phyloP scores from a whole-genome alignment of 2,113 vertebrate species.

The Poeciliopsis prolifica region DNA sequence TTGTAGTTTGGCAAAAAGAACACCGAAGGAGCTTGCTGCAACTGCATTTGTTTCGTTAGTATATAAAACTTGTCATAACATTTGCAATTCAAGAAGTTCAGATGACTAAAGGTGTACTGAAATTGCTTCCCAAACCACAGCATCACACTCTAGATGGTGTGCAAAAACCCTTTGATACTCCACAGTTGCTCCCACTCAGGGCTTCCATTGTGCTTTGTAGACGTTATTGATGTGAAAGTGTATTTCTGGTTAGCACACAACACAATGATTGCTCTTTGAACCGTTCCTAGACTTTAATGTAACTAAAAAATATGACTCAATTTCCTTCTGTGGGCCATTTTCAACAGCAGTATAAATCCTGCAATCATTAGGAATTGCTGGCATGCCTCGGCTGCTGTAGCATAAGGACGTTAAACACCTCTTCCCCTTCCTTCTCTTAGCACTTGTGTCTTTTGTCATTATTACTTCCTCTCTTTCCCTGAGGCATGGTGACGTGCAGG shows the following conservation, averaged over 20 bases:
- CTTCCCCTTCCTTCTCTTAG: constrained; percentile 14
- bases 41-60: not conserved
- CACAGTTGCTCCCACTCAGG: not conserved
- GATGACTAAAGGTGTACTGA: not conserved
- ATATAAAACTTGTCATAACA: not conserved
- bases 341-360: constrained; percentile 1
- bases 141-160: not conserved
- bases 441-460: constrained; percentile 28
- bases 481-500: constrained; percentile 45
- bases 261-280: not conserved
- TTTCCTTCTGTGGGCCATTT: not conserved
- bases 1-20: not conserved
- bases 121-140: not conserved
- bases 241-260: not conserved
- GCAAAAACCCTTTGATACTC: not conserved
- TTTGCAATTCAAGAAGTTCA: not conserved
- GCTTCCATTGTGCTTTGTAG: not conserved
- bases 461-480: constrained; percentile 26
- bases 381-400: not conserved
- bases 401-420: constrained; percentile 1
- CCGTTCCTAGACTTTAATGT: not conserved
- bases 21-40: not conserved
- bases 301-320: not conserved
- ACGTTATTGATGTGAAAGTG: not conserved
- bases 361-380: constrained; percentile 17